Conservation (phyloP, 2,888 invertebrate genomes). For the Lasioglossum villosulum region DNA sequence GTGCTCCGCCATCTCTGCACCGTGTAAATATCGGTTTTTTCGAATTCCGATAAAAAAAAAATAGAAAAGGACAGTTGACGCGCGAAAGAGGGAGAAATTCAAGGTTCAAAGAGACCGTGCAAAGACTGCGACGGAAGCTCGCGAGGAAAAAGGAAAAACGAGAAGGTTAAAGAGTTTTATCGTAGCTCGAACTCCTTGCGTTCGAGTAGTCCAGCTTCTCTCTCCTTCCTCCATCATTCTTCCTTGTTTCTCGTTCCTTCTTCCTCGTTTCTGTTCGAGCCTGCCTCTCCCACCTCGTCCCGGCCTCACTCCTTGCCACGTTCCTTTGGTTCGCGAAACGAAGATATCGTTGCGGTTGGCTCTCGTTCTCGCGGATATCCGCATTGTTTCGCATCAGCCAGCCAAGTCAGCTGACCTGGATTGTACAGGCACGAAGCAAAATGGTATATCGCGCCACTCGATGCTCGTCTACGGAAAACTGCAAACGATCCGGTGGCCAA, state of each 20-base stretch:
- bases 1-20: background rate
- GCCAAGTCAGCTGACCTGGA: constrained; percentile 81
- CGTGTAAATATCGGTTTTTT: background rate
- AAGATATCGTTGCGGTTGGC: constrained; percentile 58
- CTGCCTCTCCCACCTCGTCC: background rate
- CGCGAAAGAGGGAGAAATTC: background rate
- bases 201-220: constrained; percentile 30
- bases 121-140: background rate
- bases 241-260: background rate
- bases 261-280: background rate
- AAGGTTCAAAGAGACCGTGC: background rate
- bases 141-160: background rate
- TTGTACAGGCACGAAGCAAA: constrained; percentile 60
- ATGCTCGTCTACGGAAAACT: constrained; percentile 70
- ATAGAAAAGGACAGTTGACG: background rate
- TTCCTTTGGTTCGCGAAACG: constrained; percentile 13
- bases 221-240: background rate
- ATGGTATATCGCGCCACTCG: constrained; percentile 71
- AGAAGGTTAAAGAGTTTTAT: constrained; percentile 39
- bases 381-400: constrained; percentile 78
- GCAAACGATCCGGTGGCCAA: constrained; percentile 52
- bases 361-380: constrained; percentile 72
- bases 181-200: constrained; percentile 29
- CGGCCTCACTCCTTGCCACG: background rate
- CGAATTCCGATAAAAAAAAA: background rate